These are phyloP conservation scores for Champsocephalus esox DNA, from an alignment of 2,797 vertebrate genomes.

Conservation along the genomic window DNA sequence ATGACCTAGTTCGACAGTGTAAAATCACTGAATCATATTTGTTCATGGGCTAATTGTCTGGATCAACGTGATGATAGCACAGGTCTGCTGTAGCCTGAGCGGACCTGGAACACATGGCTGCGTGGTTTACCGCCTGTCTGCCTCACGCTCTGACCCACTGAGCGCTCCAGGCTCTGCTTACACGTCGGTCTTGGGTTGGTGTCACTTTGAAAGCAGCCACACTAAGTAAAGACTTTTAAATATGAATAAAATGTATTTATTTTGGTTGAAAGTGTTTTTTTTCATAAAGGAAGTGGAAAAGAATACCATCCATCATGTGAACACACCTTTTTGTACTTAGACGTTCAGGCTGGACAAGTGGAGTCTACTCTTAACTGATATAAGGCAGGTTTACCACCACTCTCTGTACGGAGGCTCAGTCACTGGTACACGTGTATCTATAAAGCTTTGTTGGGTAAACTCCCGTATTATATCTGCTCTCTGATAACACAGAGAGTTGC, in stretches of 20 bases:
- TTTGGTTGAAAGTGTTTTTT: neutral
- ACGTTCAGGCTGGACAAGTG: neutral
- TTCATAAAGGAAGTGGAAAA: neutral
- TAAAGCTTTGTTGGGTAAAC: no score
- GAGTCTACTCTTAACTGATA: neutral
- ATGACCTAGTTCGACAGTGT: neutral
- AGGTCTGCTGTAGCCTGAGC: conserved; percentile 4
- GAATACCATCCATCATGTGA: neutral
- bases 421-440: no score
- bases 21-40: conserved; percentile 11
- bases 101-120: conserved; percentile 14
- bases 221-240: neutral
- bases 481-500: no score
- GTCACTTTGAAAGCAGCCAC: neutral
- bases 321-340: conserved; percentile 19
- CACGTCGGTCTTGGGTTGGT: neutral
- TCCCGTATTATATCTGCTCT: no score
- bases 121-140: neutral
- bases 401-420: no score
- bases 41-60: conserved; percentile 9
- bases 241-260: neutral
- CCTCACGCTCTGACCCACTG: neutral
- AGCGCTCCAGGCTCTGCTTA: conserved; percentile 2
- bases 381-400: neutral
- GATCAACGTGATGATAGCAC: conserved; percentile 17